A percentile compares a stretch with the other conserved stretches of the same genome.
phyloP scores from a whole-genome alignment of 2,797 vertebrate genomes.

The Melanotaenia trifasciata region DNA sequence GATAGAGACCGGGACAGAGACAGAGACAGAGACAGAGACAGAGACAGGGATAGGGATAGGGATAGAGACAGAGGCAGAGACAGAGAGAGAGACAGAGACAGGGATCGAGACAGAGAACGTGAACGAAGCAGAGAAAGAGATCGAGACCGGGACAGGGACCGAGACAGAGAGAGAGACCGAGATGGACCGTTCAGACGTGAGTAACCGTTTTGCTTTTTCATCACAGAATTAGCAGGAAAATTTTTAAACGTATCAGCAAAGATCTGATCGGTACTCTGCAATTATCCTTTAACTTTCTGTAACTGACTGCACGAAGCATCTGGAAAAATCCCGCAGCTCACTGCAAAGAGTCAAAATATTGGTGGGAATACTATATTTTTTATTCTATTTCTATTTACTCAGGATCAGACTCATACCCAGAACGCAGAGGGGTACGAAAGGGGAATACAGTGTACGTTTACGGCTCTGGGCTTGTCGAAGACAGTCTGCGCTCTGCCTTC shows the following conservation, averaged over 20 bases:
- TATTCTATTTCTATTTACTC: background rate
- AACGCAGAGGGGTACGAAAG: slow-evolving; percentile 88
- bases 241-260: background rate
- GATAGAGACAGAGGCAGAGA: slow-evolving; percentile 28
- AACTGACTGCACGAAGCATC: no score
- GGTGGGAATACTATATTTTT: background rate
- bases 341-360: background rate
- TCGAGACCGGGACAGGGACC: slow-evolving; percentile 66
- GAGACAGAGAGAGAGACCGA: slow-evolving; percentile 64
- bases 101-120: slow-evolving; percentile 15
- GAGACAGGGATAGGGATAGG: slow-evolving; percentile 38
- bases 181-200: slow-evolving; percentile 84
- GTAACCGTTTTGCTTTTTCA: slow-evolving; percentile 24
- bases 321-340: background rate
- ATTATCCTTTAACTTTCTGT: no score
- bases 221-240: background rate
- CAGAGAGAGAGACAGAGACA: slow-evolving; percentile 28
- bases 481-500: slow-evolving; percentile 88
- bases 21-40: slow-evolving; percentile 22
- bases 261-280: background rate
- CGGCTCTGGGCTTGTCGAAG: slow-evolving; percentile 88
- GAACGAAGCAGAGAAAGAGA: slow-evolving; percentile 55
- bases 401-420: slow-evolving; percentile 92
- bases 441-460: slow-evolving; percentile 94
- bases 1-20: slow-evolving; percentile 62